phyloP scores from a whole-genome alignment of 2,113 vertebrate species.

The Opisthocomus hoazin region DNA sequence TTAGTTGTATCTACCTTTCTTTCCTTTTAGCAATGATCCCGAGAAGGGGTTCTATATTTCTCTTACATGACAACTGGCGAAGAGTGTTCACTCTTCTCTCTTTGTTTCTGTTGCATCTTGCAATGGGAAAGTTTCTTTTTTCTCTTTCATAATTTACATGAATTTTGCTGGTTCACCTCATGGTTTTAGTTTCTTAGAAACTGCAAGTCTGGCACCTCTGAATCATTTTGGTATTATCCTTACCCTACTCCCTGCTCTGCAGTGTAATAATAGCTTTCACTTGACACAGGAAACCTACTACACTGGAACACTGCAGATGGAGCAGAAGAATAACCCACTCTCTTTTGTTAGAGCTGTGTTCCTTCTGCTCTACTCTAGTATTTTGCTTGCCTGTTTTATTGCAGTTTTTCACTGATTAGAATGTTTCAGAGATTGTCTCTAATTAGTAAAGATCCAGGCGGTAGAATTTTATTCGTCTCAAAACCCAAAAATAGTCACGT shows the following conservation, averaged over 20 bases:
- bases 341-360: slow-evolving; percentile 42
- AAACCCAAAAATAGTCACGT: not conserved
- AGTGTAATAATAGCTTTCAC: slow-evolving; percentile 56
- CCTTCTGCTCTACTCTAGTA: slow-evolving; percentile 19
- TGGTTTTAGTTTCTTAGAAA: slow-evolving; percentile 38
- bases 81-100: not conserved
- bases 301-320: slow-evolving; percentile 54
- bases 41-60: not conserved
- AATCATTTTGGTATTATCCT: slow-evolving; percentile 57
- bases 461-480: not conserved
- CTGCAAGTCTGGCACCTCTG: slow-evolving; percentile 54
- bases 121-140: not conserved
- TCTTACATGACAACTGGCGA: not conserved
- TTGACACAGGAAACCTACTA: slow-evolving; percentile 54
- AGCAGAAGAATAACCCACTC: slow-evolving; percentile 45
- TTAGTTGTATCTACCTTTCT: not conserved
- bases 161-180: slow-evolving; percentile 32
- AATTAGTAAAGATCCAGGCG: not conserved
- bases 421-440: not conserved
- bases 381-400: slow-evolving; percentile 7
- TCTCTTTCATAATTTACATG: not conserved
- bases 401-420: not conserved
- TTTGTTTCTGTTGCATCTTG: not conserved
- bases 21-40: not conserved
- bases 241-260: slow-evolving; percentile 29